These are phyloP conservation scores for Sarcophaga rosellei DNA, from an alignment of 2,888 invertebrate species.

Conservation along the genomic window DNA sequence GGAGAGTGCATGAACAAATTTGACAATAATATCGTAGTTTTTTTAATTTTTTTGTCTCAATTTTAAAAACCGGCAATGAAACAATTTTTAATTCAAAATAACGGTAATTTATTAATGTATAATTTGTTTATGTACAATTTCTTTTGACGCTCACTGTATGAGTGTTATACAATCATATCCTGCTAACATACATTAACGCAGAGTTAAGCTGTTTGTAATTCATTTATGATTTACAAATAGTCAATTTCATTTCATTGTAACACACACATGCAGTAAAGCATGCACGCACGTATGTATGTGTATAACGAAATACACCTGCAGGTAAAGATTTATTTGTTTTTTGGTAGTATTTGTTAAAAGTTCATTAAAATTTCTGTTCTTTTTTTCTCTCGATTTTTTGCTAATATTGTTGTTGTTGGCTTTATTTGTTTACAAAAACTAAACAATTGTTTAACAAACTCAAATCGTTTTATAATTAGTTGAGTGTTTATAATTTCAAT, in stretches of 20 bases:
- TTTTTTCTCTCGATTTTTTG: not conserved
- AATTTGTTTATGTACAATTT: not conserved
- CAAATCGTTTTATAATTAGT: conserved; percentile 13
- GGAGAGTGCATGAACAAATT: too few relatives aligned
- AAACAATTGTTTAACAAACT: not conserved
- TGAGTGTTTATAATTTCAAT: not conserved
- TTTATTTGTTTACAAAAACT: not conserved
- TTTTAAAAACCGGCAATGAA: too few relatives aligned
- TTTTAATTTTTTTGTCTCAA: too few relatives aligned
- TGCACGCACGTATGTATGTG: too few relatives aligned
- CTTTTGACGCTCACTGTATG: too few relatives aligned
- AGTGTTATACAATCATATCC: not conserved
- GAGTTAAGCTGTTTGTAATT: not conserved
- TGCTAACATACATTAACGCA: not conserved
- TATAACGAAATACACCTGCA: not conserved
- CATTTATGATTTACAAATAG: conserved; percentile 24
- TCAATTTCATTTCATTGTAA: not conserved
- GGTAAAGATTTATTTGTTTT: not conserved
- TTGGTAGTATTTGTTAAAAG: too few relatives aligned
- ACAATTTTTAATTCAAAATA: too few relatives aligned
- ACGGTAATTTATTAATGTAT: not conserved
- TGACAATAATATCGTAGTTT: too few relatives aligned
- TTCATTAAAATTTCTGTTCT: too few relatives aligned
- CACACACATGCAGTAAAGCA: too few relatives aligned
- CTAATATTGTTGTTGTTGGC: not conserved